Conservation (phyloP, 2,888 invertebrate genomes). For the Dasysyrphus tricinctus region DNA sequence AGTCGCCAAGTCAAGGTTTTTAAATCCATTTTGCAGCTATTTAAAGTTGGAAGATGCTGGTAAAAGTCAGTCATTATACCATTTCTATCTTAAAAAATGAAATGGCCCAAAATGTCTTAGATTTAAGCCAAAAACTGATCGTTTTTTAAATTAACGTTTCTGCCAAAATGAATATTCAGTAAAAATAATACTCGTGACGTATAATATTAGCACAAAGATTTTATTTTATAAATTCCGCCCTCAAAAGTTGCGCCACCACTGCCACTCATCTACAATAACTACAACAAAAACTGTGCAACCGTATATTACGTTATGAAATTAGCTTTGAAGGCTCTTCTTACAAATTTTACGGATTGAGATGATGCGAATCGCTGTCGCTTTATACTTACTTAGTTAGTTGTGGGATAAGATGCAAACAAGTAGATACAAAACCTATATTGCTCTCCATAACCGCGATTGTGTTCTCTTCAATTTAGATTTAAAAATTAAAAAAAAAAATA, state of each 20-base stretch:
- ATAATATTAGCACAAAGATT: too few relatives aligned
- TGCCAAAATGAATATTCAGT: too few relatives aligned
- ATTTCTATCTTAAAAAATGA: too few relatives aligned
- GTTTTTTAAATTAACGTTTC: too few relatives aligned
- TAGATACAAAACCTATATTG: conserved; percentile 44
- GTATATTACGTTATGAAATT: conserved; percentile 75
- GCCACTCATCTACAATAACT: conserved; percentile 23
- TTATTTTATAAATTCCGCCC: background rate
- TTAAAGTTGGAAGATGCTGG: too few relatives aligned
- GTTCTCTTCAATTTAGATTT: conserved; percentile 2
- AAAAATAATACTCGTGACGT: too few relatives aligned
- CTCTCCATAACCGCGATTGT: conserved; percentile 32
- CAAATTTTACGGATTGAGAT: conserved; percentile 74
- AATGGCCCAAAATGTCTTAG: too few relatives aligned
- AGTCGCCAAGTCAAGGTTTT: too few relatives aligned
- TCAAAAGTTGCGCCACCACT: conserved; percentile 42
- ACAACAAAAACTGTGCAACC: conserved; percentile 29
- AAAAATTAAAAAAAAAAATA: background rate
- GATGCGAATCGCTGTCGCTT: conserved; percentile 69
- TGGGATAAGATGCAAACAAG: conserved; percentile 64
- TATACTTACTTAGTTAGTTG: conserved; percentile 54
- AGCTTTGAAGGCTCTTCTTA: conserved; percentile 78
- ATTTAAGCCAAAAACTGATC: too few relatives aligned
- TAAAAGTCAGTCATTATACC: too few relatives aligned
- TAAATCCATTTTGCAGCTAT: too few relatives aligned